Conservation (phyloP, 2,888 invertebrate genomes). For the Lasioglossum calceatum region DNA sequence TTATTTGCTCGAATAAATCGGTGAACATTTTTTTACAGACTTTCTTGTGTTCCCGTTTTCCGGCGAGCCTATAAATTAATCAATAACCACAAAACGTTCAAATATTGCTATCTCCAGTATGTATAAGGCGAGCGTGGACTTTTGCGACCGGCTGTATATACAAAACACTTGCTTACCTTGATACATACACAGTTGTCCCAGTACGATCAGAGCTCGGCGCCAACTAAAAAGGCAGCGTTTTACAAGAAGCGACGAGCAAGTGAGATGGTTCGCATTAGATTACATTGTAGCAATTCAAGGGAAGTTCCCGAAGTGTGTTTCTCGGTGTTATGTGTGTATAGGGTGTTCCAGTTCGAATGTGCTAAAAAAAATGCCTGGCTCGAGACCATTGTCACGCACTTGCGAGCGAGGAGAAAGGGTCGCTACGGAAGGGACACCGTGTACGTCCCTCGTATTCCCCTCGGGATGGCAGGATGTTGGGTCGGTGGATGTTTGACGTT, state of each 20-base stretch:
- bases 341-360: background rate
- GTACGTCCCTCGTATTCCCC: conserved; percentile 31
- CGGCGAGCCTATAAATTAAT: background rate
- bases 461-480: conserved; percentile 20
- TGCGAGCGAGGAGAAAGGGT: background rate
- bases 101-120: background rate
- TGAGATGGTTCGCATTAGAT: background rate
- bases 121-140: background rate
- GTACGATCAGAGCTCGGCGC: background rate
- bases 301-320: background rate
- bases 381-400: background rate
- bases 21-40: background rate
- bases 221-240: background rate
- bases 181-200: background rate
- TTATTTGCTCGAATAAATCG: background rate
- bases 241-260: background rate
- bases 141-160: background rate
- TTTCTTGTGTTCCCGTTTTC: background rate
- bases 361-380: background rate
- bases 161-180: background rate
- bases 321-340: background rate
- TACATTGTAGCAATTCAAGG: background rate
- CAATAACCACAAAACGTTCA: background rate
- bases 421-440: conserved; percentile 11
- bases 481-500: conserved; percentile 55